phyloP scores from a whole-genome alignment of 2,888 invertebrate species.

The Melangyna quadrimaculata region DNA sequence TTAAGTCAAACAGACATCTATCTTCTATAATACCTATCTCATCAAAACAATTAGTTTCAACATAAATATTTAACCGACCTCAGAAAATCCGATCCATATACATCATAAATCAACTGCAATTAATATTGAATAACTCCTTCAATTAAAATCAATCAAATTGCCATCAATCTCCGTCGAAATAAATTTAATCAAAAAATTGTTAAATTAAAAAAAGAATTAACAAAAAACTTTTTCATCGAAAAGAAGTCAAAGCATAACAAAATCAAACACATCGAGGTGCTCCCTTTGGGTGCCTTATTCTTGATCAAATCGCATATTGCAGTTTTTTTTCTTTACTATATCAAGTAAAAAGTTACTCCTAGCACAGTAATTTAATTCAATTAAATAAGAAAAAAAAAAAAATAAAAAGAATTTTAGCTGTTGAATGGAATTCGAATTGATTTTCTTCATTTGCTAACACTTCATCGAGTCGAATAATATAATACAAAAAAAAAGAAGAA shows the following conservation, averaged over 20 bases:
- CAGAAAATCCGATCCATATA: slow-evolving; percentile 36
- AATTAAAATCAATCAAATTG: slow-evolving; percentile 63
- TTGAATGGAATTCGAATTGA: slow-evolving; percentile 61
- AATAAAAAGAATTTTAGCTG: background rate
- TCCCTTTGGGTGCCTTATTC: background rate
- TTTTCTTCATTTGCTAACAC: slow-evolving; percentile 52
- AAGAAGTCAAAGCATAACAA: background rate
- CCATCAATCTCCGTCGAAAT: slow-evolving; percentile 36
- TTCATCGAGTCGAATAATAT: background rate
- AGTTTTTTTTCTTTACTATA: slow-evolving; percentile 12
- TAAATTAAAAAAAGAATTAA: background rate
- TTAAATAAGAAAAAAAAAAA: slow-evolving; percentile 12
- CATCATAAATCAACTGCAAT: slow-evolving; percentile 50
- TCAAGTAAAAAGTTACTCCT: slow-evolving; percentile 29
- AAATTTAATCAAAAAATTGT: slow-evolving; percentile 20
- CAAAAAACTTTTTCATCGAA: background rate
- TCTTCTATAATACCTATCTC: background rate
- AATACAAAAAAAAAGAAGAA: background rate
- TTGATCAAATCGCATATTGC: background rate
- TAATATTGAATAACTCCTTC: slow-evolving; percentile 46
- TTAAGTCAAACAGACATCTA: background rate
- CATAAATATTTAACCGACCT: background rate
- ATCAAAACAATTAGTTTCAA: background rate
- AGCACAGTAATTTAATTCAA: slow-evolving; percentile 47
- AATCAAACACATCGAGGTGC: background rate